Evolutionary conservation across 92 coral and sea anemone species (phyloP).

Genomic region (Metridium senile): DNA sequence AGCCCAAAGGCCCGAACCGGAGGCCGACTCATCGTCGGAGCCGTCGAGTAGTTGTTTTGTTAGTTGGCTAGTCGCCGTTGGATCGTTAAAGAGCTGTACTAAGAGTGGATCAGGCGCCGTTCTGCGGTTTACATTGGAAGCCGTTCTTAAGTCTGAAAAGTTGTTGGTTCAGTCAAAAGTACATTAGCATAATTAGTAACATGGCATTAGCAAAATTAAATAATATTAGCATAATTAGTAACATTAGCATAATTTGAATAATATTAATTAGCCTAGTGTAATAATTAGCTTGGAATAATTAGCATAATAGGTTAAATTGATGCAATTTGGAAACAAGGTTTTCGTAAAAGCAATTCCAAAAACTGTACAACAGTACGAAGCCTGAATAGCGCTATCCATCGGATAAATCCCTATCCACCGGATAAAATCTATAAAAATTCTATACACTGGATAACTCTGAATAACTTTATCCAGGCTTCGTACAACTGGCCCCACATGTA

Average conservation of each 20-base stretch:
- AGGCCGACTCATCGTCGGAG: conserved; percentile 73
- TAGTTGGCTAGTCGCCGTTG: conserved; percentile 75
- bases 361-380: no score
- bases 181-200: conserved; percentile 32
- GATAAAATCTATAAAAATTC: no score
- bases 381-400: no score
- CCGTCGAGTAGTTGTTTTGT: conserved; percentile 78
- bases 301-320: no score
- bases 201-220: conserved; percentile 14
- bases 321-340: conserved; percentile 6
- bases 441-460: no score
- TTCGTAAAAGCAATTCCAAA: no score
- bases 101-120: conserved; percentile 88
- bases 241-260: conserved; percentile 4
- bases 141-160: conserved; percentile 67
- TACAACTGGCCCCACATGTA: no score
- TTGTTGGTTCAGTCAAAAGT: conserved; percentile 45
- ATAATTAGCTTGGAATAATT: no score
- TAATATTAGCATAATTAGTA: conserved; percentile 3
- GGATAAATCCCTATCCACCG: no score
- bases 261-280: no score
- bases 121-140: conserved; percentile 76
- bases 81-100: conserved; percentile 89
- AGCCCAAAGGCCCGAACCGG: conserved; percentile 84
- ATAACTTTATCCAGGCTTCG: no score